Base-by-base conservation (phyloP, 1,140 invertebrate species). In the Dufourea novaeangliae region DNA sequence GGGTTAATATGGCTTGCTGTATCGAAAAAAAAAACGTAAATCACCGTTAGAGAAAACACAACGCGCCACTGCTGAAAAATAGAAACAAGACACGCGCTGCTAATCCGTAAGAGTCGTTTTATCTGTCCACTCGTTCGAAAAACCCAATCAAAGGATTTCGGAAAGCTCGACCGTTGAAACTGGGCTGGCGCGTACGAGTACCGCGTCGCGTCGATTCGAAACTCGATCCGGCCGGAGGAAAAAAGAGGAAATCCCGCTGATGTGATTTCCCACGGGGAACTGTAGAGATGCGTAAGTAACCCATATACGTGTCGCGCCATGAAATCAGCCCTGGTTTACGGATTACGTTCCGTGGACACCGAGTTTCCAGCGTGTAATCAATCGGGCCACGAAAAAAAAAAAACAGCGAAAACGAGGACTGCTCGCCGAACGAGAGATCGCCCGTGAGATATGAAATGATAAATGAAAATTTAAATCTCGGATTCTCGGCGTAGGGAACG, bases 231-330 rank as follows among this genome's bases (percentile, higher is more conserved):
- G 46, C n/a, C 46, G 17, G 20, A n/a, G 20, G 20, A 50, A 50
- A 46, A n/a, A n/a, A n/a, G 20, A n/a, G 20, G 46, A 50, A 50
- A 50, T n/a, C 46, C n/a, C 46, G 46, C 20, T 50, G 20, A 50
- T 50, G 46, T 50, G 46, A 50, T n/a, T 50, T 50, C 46, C 6
- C 46, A 50, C 46, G 46, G 20, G n/a, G 20, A 17, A 6, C 46
- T 50, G n/a, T 8, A 50, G 46, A n/a, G 46, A 50, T n/a, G 46
- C 46, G 46, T 50, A 50, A 50, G 46, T 50, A 50, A 50, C 46
- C 46, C 46, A 50, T 7, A 50, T n/a, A 50, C 46, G 46, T 50
- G 20, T 50, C 46, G 8, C 8, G 46, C 46, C 7, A 50, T n/a
- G 20, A 50, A 50, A 50, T n/a, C 46, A 50, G 20, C 8, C 20